These are phyloP conservation scores for Plemyria rubiginata DNA, from an alignment of 2,888 invertebrate species.

Conservation along the genomic window DNA sequence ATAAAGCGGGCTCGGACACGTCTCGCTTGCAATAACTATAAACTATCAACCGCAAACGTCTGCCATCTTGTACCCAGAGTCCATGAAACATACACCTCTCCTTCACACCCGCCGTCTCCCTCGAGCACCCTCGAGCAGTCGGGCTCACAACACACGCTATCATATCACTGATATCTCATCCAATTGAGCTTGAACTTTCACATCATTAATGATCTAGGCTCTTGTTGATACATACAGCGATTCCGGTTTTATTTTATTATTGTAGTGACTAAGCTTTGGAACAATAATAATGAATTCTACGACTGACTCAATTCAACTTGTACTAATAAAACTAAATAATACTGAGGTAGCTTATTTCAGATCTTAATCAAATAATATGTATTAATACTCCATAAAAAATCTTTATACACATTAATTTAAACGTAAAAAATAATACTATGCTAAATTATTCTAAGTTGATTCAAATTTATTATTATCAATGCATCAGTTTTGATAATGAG, in stretches of 20 bases:
- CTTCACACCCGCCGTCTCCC: conserved; percentile 66
- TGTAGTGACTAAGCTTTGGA: neutral
- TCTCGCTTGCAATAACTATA: conserved; percentile 83
- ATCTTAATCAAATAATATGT: conserved; percentile 5
- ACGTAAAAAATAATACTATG: conserved; percentile 6
- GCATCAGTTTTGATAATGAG: conserved; percentile 16
- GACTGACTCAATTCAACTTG: conserved; percentile 9
- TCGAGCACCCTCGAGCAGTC: conserved; percentile 61
- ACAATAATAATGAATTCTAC: neutral
- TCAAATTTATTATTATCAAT: conserved; percentile 11
- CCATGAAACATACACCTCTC: conserved; percentile 78
- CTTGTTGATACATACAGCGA: conserved; percentile 15
- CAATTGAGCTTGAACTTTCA: conserved; percentile 37
- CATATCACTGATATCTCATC: conserved; percentile 40
- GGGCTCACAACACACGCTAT: conserved; percentile 46
- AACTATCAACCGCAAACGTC: conserved; percentile 84
- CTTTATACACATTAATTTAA: conserved; percentile 7
- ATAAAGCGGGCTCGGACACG: conserved; percentile 79
- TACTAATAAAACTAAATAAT: conserved; percentile 5
- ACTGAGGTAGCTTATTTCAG: neutral
- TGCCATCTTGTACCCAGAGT: conserved; percentile 81
- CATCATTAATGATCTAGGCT: conserved; percentile 36
- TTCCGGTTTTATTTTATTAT: neutral
- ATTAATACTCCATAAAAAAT: conserved; percentile 6
- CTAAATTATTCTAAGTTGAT: conserved; percentile 13